These are phyloP conservation scores for Platycheirus albimanus DNA, from an alignment of 2,888 invertebrate genomes.

Conservation along the genomic window DNA sequence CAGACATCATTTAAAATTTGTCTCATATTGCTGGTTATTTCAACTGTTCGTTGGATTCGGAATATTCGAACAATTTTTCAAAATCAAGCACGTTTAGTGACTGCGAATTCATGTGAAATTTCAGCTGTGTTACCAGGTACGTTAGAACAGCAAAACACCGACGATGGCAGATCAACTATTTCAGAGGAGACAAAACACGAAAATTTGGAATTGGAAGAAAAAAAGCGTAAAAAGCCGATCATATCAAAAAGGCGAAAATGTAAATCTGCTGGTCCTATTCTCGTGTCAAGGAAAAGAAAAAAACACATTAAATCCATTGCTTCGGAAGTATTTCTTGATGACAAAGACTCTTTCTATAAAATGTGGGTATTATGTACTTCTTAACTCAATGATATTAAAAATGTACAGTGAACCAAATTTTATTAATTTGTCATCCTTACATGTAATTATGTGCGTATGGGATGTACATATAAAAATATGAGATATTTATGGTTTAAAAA, in stretches of 20 bases:
- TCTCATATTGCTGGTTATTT: conserved; percentile 33
- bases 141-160: background rate
- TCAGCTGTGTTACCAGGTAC: background rate
- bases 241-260: conserved; percentile 80
- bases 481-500: too few species aligned
- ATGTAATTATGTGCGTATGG: too few species aligned
- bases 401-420: too few species aligned
- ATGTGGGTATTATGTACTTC: conserved; percentile 39
- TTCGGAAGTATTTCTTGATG: conserved; percentile 14
- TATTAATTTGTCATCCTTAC: too few species aligned
- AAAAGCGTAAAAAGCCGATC: conserved; percentile 78
- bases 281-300: conserved; percentile 74
- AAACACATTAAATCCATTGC: background rate
- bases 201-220: conserved; percentile 77
- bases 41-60: conserved; percentile 31
- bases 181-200: conserved; percentile 9
- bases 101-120: background rate
- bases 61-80: conserved; percentile 4
- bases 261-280: conserved; percentile 81
- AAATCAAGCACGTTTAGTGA: background rate
- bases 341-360: conserved; percentile 4
- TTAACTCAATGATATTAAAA: too few species aligned
- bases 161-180: background rate
- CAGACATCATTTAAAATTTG: conserved; percentile 28
- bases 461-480: too few species aligned